Conservation (phyloP, 1,140 invertebrate species). For the Drosophila nannoptera region DNA sequence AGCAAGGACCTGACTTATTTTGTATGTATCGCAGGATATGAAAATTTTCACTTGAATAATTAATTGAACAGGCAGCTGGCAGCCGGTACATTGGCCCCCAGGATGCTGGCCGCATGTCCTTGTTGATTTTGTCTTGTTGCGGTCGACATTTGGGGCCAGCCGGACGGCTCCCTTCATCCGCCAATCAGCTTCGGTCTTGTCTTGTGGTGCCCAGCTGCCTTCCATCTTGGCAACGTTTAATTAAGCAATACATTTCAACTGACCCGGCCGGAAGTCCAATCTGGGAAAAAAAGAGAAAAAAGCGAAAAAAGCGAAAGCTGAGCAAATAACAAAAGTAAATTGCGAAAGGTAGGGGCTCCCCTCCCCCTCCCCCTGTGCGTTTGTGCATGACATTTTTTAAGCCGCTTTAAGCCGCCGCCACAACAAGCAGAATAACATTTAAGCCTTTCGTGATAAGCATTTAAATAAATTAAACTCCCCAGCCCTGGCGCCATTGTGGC, state of each 20-base stretch:
- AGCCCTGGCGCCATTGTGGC: slow-evolving; percentile 31
- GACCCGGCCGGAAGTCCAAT: slow-evolving; percentile 11
- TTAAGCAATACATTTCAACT: slow-evolving; percentile 57
- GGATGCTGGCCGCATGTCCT: slow-evolving; percentile 25
- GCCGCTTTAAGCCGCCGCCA: slow-evolving; percentile 72
- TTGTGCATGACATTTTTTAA: slow-evolving; percentile 49
- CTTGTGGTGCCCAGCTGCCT: slow-evolving; percentile 19
- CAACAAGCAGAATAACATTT: slow-evolving; percentile 75
- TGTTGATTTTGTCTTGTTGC: slow-evolving; percentile 62
- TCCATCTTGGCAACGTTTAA: slow-evolving; percentile 45
- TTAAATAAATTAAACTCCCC: slow-evolving; percentile 74
- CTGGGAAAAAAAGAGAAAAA: not conserved
- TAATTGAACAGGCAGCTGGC: slow-evolving; percentile 66
- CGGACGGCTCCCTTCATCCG: not conserved
- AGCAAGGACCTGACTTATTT: slow-evolving; percentile 62
- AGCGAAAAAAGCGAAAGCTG: not conserved
- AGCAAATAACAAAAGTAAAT: slow-evolving; percentile 6
- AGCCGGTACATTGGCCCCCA: not conserved
- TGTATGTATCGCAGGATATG: slow-evolving; percentile 68
- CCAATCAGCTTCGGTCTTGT: slow-evolving; percentile 39
- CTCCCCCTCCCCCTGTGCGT: slow-evolving; percentile 20
- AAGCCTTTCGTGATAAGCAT: slow-evolving; percentile 77
- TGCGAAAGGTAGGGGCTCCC: not conserved
- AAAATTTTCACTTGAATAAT: slow-evolving; percentile 79
- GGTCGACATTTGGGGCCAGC: slow-evolving; percentile 43